Base-by-base conservation (phyloP, 1,140 invertebrate genomes). In the Mamestra configurata region DNA sequence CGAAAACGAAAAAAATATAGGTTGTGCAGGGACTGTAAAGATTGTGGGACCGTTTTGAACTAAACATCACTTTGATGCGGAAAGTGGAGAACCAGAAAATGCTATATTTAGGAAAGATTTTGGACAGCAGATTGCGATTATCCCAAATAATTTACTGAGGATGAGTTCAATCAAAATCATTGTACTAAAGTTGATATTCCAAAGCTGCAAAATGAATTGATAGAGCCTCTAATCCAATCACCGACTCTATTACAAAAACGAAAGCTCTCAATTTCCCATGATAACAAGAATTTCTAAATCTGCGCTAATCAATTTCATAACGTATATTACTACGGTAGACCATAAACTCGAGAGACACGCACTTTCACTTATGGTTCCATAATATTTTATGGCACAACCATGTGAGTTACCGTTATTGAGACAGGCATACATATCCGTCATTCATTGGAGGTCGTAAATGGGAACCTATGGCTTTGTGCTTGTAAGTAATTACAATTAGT, bases 231-330 rank as follows among this genome's bases (percentile, higher is more conserved):
- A 43, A 11, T 43, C 40, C 5, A 13, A 43, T 11, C 40, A 43
- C 40, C 3, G 40, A 43, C 40, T 43, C 0, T 6, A 53, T 18
- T 18, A 18, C 10, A 40, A 27, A 61, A 66, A 20, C 11, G 11
- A 66, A 40, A 66, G 35, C 10, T 40, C 8, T 66, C 13, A 31
- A 13, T 71, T 71, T 71, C 71, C 71, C 51, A 73, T 43, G 27
- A 59, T 22, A 73, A 57, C 61, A 5, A 15, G 31, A 73, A 57
- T 57, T 57, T 59, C 40, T 20, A 49, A 22, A 15, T 15, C 27
- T 18, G 22, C 53, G 27, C 18, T 75, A 75, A 75, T 75, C 72
- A 46, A 75, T 59, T 75, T 46, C 37, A 75, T 61, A 75, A 59
- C 70, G 51, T 73, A 22, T 57, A 73, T 35, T 37, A 11, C 53